Base-by-base conservation (phyloP, 53 echinoderm and acorn worm species). In the Arbacia lixula region DNA sequence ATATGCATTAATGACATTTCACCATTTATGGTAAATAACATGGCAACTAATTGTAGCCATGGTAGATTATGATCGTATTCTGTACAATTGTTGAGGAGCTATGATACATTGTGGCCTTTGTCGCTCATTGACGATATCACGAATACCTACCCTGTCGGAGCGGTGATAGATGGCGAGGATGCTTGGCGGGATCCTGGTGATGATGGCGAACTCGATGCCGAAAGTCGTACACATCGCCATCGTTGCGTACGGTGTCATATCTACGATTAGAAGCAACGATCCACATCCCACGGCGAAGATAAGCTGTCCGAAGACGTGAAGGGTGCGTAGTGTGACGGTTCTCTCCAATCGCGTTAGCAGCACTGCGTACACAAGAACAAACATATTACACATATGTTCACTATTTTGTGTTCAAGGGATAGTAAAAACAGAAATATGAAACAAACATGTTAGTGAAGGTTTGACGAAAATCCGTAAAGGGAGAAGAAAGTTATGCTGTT, bases 221-320 rank as follows among this genome's bases (percentile, higher is more conserved):
- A 85, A 82, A n/a, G 86, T 83, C 14, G 31, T 73, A 28, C 81
- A 89, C 4, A 92, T 66, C 20, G 60, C 61, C 28, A 92, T 55
- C 17, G 88, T 92, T 27, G 60, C 86, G 67, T 33, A 55, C 28
- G 84, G 17, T n/a, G n/a, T n/a, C 49, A 38, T 88, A 58, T 72
- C 46, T 37, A 53, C 85, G 12, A 73, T 80, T 36, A 92, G 83
- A 42, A 89, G 78, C 88, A 88, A 71, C 21, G 85, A 58, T 17
- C 92, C 92, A 16, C 69, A 72, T 0, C 92, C 88, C 3, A 92
- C 86, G n/a, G 86, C 92, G 71, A 72, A 89, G 19, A 88, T 64
- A 6, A 84, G 76, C 52, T 92, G 88, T 5, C 92, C 92, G 52
- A 66, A 85, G 25, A 92, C 92, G 36, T 89, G 89, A 29, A 83